Evolutionary conservation across 2,888 invertebrate species (phyloP).

Genomic region (Ophioninae sp.): DNA sequence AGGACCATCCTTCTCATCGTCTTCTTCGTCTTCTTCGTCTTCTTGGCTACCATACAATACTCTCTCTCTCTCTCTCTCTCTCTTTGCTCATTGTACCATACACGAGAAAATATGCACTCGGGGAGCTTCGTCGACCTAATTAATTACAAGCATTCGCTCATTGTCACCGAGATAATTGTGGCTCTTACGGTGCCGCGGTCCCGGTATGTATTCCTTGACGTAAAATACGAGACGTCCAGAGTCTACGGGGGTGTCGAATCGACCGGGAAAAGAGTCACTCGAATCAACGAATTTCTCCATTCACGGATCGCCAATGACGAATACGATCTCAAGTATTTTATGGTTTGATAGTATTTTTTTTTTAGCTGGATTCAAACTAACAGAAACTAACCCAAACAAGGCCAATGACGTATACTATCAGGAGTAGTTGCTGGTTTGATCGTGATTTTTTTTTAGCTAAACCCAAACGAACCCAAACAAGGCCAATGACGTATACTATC

Average conservation of each 20-base stretch:
- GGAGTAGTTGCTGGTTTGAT: too few relatives aligned
- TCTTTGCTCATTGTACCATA: slow-evolving; percentile 17
- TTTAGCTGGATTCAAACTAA: too few relatives aligned
- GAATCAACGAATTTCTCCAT: neutral
- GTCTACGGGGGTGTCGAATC: slow-evolving; percentile 15
- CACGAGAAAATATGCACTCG: slow-evolving; percentile 39
- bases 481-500: too few relatives aligned
- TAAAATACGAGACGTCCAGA: slow-evolving; percentile 22
- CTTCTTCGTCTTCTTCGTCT: slow-evolving; percentile 30
- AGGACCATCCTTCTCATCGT: slow-evolving; percentile 42
- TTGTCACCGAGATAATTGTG: slow-evolving; percentile 61
- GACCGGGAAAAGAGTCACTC: neutral
- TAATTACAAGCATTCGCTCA: slow-evolving; percentile 61
- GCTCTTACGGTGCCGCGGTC: slow-evolving; percentile 20
- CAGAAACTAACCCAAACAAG: too few relatives aligned
- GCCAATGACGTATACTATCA: too few relatives aligned
- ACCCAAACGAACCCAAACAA: too few relatives aligned
- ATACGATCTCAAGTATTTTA: neutral
- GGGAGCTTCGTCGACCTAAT: slow-evolving; percentile 60
- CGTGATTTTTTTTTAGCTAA: too few relatives aligned
- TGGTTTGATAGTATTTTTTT: neutral
- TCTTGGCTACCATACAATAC: slow-evolving; percentile 52
- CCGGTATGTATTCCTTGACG: slow-evolving; percentile 16
- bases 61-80: slow-evolving; percentile 20
- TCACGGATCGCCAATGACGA: neutral